Percentiles rank a stretch among this genome's conserved stretches.
These are phyloP conservation scores for Calonectris borealis DNA, from an alignment of 2,113 vertebrate species.

Conservation along the genomic window DNA sequence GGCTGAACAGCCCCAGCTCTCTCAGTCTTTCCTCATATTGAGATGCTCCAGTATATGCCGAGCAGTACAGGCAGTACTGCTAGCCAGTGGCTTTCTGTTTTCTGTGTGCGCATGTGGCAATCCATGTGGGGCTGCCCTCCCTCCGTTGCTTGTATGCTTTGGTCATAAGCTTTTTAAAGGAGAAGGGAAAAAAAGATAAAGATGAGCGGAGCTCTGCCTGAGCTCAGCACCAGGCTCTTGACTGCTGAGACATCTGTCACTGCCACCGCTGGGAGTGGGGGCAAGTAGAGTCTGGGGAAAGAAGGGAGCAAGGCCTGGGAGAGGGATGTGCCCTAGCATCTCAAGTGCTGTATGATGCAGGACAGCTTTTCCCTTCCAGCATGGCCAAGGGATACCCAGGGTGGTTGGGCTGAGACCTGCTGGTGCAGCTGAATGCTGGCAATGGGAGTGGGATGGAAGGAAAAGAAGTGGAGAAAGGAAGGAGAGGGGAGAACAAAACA, in stretches of 20 bases:
- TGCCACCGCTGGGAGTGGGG: neutral
- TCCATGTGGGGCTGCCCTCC: neutral
- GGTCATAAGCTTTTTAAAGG: neutral
- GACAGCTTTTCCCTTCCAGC: neutral
- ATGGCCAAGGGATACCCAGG: neutral
- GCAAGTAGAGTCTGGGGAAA: neutral
- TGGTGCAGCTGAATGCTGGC: neutral
- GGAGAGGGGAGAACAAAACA: neutral
- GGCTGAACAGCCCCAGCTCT: neutral
- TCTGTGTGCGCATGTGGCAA: neutral
- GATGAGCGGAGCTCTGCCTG: neutral
- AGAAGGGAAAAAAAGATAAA: neutral
- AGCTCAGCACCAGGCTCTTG: neutral
- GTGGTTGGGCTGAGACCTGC: neutral
- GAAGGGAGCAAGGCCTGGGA: neutral
- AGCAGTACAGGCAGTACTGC: neutral
- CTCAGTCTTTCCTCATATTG: neutral
- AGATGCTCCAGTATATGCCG: neutral
- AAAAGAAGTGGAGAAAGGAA: neutral
- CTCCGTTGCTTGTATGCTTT: neutral
- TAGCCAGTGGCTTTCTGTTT: neutral
- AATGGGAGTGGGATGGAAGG: neutral
- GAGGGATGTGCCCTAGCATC: neutral
- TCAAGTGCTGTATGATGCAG: neutral
- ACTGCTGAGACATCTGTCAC: neutral